phyloP scores from a whole-genome alignment of 2,888 invertebrate species.

The Drosophila setosimentum region DNA sequence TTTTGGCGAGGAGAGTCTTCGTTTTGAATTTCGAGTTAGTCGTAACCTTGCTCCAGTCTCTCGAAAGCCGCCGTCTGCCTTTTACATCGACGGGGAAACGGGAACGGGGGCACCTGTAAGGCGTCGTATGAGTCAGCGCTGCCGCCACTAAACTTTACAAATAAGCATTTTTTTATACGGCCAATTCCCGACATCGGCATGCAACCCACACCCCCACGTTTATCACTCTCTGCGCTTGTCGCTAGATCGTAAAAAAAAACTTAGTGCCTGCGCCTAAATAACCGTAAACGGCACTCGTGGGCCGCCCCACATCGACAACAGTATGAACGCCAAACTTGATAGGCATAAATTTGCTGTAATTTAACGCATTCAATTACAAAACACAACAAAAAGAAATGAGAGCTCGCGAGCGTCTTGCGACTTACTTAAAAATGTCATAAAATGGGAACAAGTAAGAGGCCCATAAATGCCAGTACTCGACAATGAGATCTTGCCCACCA shows the following conservation, averaged over 20 bases:
- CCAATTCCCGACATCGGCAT: constrained; percentile 48
- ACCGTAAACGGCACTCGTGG: constrained; percentile 76
- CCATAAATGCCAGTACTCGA: constrained; percentile 53
- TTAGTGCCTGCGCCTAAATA: constrained; percentile 76
- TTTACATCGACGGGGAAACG: not conserved
- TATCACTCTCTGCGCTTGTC: constrained; percentile 16
- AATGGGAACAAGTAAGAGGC: constrained; percentile 59
- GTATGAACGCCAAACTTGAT: constrained; percentile 67
- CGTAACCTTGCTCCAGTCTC: constrained; percentile 53
- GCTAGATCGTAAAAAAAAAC: constrained; percentile 70
- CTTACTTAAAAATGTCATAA: constrained; percentile 78
- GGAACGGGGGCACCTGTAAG: constrained; percentile 63
- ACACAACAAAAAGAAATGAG: constrained; percentile 37
- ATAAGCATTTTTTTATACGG: constrained; percentile 75
- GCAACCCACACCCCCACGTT: not conserved
- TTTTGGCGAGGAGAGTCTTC: constrained; percentile 28
- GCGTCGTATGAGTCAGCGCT: constrained; percentile 63
- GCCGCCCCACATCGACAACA: constrained; percentile 40
- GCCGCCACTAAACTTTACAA: constrained; percentile 75
- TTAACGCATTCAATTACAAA: constrained; percentile 77
- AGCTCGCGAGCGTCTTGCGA: constrained; percentile 64
- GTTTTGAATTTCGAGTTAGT: constrained; percentile 29
- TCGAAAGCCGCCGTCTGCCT: constrained; percentile 10
- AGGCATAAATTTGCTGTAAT: constrained; percentile 78
- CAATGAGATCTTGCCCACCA: constrained; percentile 34